Evolutionary conservation across 2,888 invertebrate species (phyloP).

Genomic region (Agonopterix arenella): DNA sequence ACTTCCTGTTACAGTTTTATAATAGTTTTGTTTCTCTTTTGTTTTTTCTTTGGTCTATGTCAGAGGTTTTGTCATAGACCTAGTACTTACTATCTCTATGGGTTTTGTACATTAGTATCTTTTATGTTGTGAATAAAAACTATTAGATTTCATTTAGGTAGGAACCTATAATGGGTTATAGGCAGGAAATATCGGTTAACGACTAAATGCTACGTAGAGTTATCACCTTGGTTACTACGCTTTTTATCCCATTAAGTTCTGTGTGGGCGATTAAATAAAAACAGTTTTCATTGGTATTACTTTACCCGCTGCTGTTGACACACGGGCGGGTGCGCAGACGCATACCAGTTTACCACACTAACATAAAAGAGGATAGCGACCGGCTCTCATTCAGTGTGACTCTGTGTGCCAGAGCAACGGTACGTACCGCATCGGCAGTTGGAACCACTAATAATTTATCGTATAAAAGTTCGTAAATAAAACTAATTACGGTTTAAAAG

Average conservation of each 20-base stretch:
- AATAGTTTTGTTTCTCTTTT: too few species aligned
- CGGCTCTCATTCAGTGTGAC: constrained; percentile 58
- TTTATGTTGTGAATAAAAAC: too few species aligned
- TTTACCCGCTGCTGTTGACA: constrained; percentile 38
- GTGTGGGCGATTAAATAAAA: constrained; percentile 36
- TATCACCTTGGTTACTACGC: too few species aligned
- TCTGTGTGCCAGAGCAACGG: constrained; percentile 42
- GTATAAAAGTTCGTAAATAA: not conserved
- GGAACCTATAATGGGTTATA: too few species aligned
- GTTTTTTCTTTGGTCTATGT: too few species aligned
- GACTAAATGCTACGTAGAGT: too few species aligned
- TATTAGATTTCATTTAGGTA: too few species aligned
- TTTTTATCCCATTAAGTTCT: constrained; percentile 3
- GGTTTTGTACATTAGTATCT: too few species aligned
- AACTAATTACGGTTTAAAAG: not conserved
- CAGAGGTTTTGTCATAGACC: too few species aligned
- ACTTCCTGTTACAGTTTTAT: too few species aligned
- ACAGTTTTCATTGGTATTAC: constrained; percentile 27
- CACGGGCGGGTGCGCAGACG: constrained; percentile 27
- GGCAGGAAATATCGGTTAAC: too few species aligned
- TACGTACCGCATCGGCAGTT: constrained; percentile 14
- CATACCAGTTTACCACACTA: constrained; percentile 61
- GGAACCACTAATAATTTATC: not conserved
- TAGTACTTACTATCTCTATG: too few species aligned
- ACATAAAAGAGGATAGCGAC: constrained; percentile 69